phyloP scores from a whole-genome alignment of 1,140 invertebrate species.

The Hyposmocoma kahamanoa region DNA sequence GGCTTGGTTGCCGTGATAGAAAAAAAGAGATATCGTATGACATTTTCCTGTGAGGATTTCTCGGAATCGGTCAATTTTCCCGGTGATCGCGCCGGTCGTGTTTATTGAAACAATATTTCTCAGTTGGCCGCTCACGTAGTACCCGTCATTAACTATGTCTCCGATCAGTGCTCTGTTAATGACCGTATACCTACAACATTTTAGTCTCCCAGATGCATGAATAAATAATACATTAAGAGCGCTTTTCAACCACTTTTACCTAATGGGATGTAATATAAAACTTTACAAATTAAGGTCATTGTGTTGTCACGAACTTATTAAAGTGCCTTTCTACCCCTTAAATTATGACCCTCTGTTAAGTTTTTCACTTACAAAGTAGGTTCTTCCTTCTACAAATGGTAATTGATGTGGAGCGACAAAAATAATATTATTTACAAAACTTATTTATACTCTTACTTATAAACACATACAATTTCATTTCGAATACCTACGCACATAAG shows the following conservation, averaged over 20 bases:
- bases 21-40: constrained; percentile 63
- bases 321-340: background rate
- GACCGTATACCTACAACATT: too few species aligned
- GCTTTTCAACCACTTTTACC: too few species aligned
- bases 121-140: constrained; percentile 36
- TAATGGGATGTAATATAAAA: background rate
- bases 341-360: too few species aligned
- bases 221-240: too few species aligned
- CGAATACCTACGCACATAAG: too few species aligned
- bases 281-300: constrained; percentile 2
- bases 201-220: too few species aligned
- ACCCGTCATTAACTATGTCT: constrained; percentile 24
- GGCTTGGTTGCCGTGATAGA: constrained; percentile 52
- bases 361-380: too few species aligned
- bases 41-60: constrained; percentile 57
- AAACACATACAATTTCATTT: too few species aligned
- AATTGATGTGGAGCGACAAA: too few species aligned
- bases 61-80: constrained; percentile 68
- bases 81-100: constrained; percentile 48
- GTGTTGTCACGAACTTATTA: background rate
- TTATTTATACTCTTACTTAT: too few species aligned
- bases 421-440: too few species aligned
- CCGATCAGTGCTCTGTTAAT: background rate
- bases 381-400: too few species aligned
- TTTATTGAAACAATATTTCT: constrained; percentile 68